A percentile compares a stretch with the other conserved stretches of the same genome.
Conservation (phyloP, 2,113 vertebrate genomes). For the Pipra filicauda region DNA sequence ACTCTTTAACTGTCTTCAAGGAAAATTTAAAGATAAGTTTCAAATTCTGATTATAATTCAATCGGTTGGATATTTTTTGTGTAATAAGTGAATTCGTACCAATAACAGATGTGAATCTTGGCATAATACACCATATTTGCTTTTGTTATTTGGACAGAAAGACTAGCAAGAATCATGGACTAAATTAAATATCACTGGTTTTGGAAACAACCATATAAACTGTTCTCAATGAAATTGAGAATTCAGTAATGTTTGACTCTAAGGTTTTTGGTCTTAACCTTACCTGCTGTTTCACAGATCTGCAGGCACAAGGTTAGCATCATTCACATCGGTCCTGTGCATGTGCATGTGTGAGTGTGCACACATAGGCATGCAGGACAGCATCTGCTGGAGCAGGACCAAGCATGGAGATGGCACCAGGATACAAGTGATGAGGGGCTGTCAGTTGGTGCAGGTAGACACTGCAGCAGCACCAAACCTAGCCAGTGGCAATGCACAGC, state of each 20-base stretch:
- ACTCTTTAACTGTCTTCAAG: not conserved
- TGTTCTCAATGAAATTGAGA: not conserved
- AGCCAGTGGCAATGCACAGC: not conserved
- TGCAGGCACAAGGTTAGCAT: not conserved
- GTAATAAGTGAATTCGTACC: not conserved
- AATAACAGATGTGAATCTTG: not conserved
- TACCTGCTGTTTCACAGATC: not conserved
- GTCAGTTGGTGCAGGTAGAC: not conserved
- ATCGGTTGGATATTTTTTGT: not conserved
- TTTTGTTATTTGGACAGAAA: not conserved
- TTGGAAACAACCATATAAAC: not conserved
- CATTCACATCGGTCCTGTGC: not conserved
- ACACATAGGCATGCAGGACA: rapidly evolving
- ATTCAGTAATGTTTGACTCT: not conserved
- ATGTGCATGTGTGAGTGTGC: rapidly evolving
- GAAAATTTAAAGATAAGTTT: not conserved
- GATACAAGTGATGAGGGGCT: not conserved
- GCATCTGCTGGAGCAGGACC: not conserved
- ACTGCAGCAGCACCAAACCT: not conserved
- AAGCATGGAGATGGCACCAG: not conserved
- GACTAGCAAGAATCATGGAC: not conserved
- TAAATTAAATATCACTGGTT: not conserved
- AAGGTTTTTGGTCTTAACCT: not conserved
- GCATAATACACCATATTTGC: not conserved
- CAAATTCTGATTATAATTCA: not conserved